Percentiles rank a stretch among this genome's conserved stretches.
Conservation (phyloP, 2,888 invertebrate species). For the Magallana nippona region DNA sequence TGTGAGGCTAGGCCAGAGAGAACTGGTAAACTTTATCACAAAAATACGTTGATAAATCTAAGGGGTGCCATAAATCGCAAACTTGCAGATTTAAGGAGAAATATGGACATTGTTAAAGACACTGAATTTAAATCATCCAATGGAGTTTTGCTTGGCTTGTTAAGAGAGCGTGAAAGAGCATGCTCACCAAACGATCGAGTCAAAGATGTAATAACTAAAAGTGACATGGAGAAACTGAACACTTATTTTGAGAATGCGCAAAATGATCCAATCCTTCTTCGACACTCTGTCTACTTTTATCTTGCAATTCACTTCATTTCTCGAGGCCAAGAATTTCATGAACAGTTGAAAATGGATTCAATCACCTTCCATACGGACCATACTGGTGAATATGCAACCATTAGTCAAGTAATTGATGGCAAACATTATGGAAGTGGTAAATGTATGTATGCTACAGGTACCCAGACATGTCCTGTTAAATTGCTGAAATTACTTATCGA, state of each 20-base stretch:
- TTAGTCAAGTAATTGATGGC: not conserved
- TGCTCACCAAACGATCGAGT: not conserved
- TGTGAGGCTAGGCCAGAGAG: not conserved
- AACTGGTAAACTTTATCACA: not conserved
- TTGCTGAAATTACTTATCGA: slow-evolving; percentile 33
- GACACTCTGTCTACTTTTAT: not conserved
- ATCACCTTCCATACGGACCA: not conserved
- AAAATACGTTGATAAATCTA: slow-evolving; percentile 27
- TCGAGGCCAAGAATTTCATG: not conserved
- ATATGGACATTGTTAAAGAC: not conserved
- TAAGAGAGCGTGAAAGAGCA: not conserved
- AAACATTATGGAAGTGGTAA: slow-evolving; percentile 19
- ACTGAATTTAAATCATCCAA: slow-evolving; percentile 23
- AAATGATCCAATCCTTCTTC: slow-evolving; percentile 27
- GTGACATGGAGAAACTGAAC: slow-evolving; percentile 32
- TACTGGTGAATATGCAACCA: not conserved
- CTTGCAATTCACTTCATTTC: not conserved
- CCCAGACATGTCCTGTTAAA: slow-evolving; percentile 32
- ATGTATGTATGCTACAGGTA: slow-evolving; percentile 43
- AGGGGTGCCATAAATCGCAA: slow-evolving; percentile 12
- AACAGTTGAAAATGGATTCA: not conserved
- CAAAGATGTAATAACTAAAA: slow-evolving; percentile 31
- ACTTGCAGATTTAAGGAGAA: slow-evolving; percentile 18
- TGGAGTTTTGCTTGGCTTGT: slow-evolving; percentile 33
- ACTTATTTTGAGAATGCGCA: slow-evolving; percentile 31